Conservation (phyloP, 2,888 invertebrate genomes). For the Gibbula magus region DNA sequence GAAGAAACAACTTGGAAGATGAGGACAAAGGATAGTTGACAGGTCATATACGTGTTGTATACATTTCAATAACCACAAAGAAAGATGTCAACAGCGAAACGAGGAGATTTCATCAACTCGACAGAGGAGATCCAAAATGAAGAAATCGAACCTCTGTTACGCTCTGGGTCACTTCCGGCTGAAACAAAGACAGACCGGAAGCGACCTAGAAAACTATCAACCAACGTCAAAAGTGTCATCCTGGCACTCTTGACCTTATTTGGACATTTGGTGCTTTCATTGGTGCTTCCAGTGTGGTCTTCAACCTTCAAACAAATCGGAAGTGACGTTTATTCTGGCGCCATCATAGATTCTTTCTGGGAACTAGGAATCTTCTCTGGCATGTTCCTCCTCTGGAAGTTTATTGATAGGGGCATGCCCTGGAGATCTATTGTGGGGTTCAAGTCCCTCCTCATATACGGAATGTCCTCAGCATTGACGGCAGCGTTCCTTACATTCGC, state of each 20-base stretch:
- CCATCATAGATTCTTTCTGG: not conserved
- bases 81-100: too few relatives aligned
- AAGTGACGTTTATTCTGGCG: not conserved
- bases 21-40: too few relatives aligned
- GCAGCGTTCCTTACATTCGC: not conserved
- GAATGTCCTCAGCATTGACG: not conserved
- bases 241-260: not conserved
- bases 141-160: too few relatives aligned
- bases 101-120: too few relatives aligned
- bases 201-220: not conserved
- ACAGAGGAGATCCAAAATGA: too few relatives aligned
- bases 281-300: not conserved
- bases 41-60: too few relatives aligned
- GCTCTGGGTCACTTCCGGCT: too few relatives aligned
- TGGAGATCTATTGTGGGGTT: not conserved
- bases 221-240: not conserved
- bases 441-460: not conserved
- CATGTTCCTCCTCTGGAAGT: not conserved
- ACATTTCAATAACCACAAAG: too few relatives aligned
- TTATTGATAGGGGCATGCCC: not conserved
- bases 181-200: too few relatives aligned
- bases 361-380: not conserved
- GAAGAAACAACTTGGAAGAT: too few relatives aligned
- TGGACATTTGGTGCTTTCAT: not conserved
- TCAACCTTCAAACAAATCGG: not conserved